Percentiles rank a stretch among this genome's conserved stretches.
These are phyloP conservation scores for Chaenodraco wilsoni DNA, from an alignment of 2,797 vertebrate genomes.

Conservation along the genomic window DNA sequence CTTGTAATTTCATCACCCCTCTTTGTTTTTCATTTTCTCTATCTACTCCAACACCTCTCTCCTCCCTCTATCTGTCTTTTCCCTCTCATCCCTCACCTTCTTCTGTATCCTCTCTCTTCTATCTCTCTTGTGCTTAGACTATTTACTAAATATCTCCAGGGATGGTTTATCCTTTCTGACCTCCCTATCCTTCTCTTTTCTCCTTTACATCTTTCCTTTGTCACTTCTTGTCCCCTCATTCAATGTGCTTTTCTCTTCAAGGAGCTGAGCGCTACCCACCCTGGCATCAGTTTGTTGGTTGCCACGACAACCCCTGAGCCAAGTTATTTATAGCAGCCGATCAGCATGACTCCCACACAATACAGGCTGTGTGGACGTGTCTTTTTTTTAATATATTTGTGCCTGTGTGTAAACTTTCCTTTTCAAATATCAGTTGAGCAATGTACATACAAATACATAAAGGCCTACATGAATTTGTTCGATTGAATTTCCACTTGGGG, in stretches of 20 bases:
- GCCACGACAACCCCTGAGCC: conserved; percentile 81
- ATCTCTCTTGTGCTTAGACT: not conserved
- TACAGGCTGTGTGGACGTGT: conserved; percentile 32
- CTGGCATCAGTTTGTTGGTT: conserved; percentile 85
- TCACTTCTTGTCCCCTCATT: conserved; percentile 20
- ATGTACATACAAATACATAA: not conserved
- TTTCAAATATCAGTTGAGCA: not conserved
- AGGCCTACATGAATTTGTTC: not conserved
- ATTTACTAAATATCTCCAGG: conserved; percentile 1
- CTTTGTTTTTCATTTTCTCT: not conserved
- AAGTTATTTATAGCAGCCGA: conserved; percentile 85
- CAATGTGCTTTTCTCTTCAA: conserved; percentile 54
- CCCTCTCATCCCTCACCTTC: conserved; percentile 1
- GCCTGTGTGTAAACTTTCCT: conserved; percentile 9
- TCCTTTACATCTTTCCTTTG: conserved; percentile 19
- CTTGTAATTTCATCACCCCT: conserved; percentile 3
- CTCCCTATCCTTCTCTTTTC: conserved; percentile 12
- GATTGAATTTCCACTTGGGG: not conserved
- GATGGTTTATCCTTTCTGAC: conserved; percentile 4
- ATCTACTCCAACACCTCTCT: not conserved
- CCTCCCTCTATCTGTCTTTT: not conserved
- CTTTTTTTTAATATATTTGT: conserved; percentile 6
- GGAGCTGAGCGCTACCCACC: conserved; percentile 66
- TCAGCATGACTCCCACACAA: conserved; percentile 64
- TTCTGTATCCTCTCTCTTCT: conserved; percentile 7